These are phyloP conservation scores for Xanthorhoe designata DNA, from an alignment of 2,888 invertebrate genomes.

Conservation along the genomic window DNA sequence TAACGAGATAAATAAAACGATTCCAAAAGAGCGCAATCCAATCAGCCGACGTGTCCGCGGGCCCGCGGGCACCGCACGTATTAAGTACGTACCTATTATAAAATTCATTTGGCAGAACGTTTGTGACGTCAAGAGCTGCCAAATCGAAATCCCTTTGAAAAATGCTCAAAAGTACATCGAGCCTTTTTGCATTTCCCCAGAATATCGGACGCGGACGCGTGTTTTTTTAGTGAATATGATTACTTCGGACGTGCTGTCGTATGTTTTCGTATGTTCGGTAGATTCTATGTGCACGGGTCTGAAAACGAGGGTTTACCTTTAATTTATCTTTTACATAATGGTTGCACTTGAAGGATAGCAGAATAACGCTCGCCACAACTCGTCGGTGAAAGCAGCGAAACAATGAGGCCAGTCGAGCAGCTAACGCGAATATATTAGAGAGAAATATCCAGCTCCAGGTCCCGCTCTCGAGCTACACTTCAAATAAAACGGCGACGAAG, in stretches of 20 bases:
- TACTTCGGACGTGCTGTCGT: background rate
- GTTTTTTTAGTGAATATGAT: background rate
- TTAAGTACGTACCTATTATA: slow-evolving; percentile 23
- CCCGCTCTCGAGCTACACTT: slow-evolving; percentile 2
- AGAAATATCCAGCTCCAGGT: too few species aligned
- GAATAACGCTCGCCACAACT: background rate
- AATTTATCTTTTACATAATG: background rate
- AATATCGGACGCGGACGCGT: background rate
- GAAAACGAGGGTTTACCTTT: background rate
- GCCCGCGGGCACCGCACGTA: background rate
- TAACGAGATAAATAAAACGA: slow-evolving; percentile 30
- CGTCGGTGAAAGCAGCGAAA: background rate
- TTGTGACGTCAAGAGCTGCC: slow-evolving; percentile 22
- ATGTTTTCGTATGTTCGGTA: background rate
- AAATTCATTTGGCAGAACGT: slow-evolving; percentile 24
- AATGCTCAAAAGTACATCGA: background rate
- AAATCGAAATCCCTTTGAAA: slow-evolving; percentile 11
- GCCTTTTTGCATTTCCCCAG: background rate
- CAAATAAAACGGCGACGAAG: slow-evolving; percentile 19
- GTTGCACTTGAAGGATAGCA: background rate
- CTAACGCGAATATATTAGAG: slow-evolving; percentile 10
- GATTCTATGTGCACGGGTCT: background rate
- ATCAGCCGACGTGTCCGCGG: slow-evolving; percentile 16
- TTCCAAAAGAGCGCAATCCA: slow-evolving; percentile 25
- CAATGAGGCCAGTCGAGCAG: slow-evolving; percentile 14